Percentiles rank a stretch among this genome's conserved stretches.
phyloP scores from a whole-genome alignment of 2,888 invertebrate species.

The Sphaeridia pumilis region DNA sequence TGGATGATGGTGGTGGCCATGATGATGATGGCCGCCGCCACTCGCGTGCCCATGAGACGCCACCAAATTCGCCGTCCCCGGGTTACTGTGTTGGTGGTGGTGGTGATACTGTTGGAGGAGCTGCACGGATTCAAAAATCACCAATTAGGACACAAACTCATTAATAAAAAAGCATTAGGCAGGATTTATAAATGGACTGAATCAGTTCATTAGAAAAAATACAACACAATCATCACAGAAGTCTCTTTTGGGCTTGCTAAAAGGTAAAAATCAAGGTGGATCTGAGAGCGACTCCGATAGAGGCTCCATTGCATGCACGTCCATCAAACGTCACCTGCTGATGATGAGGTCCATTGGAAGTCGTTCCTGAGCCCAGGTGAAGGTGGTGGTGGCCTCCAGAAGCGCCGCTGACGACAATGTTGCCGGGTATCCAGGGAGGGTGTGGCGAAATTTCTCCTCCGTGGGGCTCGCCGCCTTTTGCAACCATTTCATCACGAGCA shows the following conservation, averaged over 20 bases:
- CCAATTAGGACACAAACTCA: neutral
- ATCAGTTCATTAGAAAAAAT: neutral
- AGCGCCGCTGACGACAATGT: neutral
- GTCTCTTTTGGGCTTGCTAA: neutral
- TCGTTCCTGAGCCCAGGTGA: no score
- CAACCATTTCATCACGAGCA: no score
- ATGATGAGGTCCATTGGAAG: slow-evolving; percentile 1
- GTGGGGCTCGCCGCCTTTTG: slow-evolving; percentile 5
- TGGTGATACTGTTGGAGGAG: neutral
- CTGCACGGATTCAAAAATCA: no score
- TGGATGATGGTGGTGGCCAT: slow-evolving; percentile 29
- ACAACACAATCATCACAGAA: neutral
- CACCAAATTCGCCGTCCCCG: no score
- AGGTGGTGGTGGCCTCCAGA: no score
- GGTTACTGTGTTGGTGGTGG: no score
- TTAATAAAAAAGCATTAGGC: no score
- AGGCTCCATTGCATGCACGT: neutral
- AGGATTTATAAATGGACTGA: no score
- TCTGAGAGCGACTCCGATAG: neutral
- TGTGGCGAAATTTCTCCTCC: slow-evolving; percentile 20
- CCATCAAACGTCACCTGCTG: slow-evolving; percentile 14
- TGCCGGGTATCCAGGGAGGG: slow-evolving; percentile 11
- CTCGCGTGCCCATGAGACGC: no score
- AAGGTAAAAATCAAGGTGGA: neutral
- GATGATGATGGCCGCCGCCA: no score